Evolutionary conservation across 2,113 vertebrate genomes (phyloP).

Genomic region (Callopanchax toddi): DNA sequence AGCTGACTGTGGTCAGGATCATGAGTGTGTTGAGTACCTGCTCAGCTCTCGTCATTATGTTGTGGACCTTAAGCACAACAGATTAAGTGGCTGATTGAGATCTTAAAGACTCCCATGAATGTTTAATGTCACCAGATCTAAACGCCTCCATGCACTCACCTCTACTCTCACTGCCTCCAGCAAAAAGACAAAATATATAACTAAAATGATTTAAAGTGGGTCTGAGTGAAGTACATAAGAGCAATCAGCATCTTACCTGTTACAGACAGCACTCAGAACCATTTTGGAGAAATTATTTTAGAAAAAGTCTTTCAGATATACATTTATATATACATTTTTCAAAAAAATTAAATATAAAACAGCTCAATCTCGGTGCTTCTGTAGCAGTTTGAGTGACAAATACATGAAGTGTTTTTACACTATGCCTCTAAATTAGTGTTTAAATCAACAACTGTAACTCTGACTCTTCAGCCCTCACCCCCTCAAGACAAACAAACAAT

Average conservation of each 20-base stretch:
- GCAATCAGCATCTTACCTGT: neutral
- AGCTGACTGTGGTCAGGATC: neutral
- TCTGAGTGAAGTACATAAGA: neutral
- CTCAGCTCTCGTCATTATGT: constrained; percentile 13
- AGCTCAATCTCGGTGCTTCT: no score
- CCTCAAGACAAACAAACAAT: no score
- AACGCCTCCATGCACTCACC: neutral
- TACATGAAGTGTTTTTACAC: no score
- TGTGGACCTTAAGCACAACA: neutral
- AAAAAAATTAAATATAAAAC: no score
- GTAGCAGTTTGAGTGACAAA: no score
- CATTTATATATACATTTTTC: no score
- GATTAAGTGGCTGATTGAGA: constrained; percentile 17
- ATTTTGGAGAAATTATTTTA: no score
- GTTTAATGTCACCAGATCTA: neutral
- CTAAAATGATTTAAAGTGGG: neutral
- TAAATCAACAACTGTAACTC: no score
- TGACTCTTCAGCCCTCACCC: no score
- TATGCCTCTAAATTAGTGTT: no score
- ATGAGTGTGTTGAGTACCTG: neutral
- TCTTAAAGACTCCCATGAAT: neutral
- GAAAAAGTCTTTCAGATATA: no score
- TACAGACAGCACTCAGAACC: neutral
- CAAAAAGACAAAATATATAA: no score
- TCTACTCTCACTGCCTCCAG: neutral